A percentile compares a stretch with the other conserved stretches of the same genome.
Conservation (phyloP, 2,888 invertebrate genomes). For the Acronicta alni region DNA sequence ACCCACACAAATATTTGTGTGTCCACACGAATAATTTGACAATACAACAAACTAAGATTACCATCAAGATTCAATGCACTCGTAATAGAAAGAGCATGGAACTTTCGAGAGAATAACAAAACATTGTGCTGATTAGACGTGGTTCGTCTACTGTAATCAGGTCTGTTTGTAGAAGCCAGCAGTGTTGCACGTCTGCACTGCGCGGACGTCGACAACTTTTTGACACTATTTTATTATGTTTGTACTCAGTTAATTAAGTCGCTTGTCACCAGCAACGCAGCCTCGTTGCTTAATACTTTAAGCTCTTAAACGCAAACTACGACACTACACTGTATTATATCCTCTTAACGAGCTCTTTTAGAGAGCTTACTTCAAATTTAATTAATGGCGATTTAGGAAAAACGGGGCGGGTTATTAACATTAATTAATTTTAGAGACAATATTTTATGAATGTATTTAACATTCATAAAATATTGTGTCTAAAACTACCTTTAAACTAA, state of each 20-base stretch:
- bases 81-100: conserved; percentile 1
- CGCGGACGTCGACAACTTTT: conserved; percentile 60
- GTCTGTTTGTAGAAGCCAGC: conserved; percentile 17
- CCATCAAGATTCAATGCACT: conserved; percentile 8
- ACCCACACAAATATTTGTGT: no score
- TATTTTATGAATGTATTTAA: conserved; percentile 36
- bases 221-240: conserved; percentile 70
- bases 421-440: conserved; percentile 54
- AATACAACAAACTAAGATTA: not conserved
- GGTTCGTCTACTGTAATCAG: conserved; percentile 15
- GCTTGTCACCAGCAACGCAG: conserved; percentile 79
- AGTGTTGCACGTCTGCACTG: conserved; percentile 12
- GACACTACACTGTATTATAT: conserved; percentile 75
- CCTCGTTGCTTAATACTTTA: conserved; percentile 77
- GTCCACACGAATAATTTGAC: conserved; percentile 3
- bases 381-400: conserved; percentile 72
- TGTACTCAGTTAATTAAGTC: conserved; percentile 80
- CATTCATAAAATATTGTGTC: no score
- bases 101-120: conserved; percentile 5
- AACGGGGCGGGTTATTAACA: conserved; percentile 50
- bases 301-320: conserved; percentile 82
- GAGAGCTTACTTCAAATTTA: conserved; percentile 73
- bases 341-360: conserved; percentile 76
- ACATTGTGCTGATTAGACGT: conserved; percentile 22
- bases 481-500: no score